Percentiles rank a stretch among this genome's conserved stretches.
Conservation (phyloP, 2,113 vertebrate species). For the Myotis yumanensis region DNA sequence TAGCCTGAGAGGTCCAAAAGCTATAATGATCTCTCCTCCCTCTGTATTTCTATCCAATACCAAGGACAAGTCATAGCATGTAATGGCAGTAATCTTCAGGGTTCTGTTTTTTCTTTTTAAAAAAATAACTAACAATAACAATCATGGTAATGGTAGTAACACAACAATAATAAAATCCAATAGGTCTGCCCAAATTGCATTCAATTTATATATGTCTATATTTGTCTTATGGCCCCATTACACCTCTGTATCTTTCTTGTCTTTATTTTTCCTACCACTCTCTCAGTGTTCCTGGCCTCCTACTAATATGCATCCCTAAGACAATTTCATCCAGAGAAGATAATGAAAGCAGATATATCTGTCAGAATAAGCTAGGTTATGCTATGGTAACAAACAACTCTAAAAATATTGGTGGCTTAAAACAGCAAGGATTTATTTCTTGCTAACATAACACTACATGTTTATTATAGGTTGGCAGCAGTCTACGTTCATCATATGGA, state of each 20-base stretch:
- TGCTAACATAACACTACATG: background rate
- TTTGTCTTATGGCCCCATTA: conserved; percentile 20
- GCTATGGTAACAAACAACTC: conserved; percentile 22
- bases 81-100: background rate
- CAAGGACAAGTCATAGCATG: background rate
- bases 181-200: background rate
- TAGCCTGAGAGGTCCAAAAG: background rate
- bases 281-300: background rate
- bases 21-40: background rate
- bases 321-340: conserved; percentile 14
- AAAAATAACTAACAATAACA: background rate
- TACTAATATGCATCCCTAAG: background rate
- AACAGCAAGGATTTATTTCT: conserved; percentile 5
- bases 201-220: background rate
- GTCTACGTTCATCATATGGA: background rate
- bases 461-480: background rate
- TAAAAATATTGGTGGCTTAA: conserved; percentile 9
- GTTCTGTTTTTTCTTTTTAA: background rate
- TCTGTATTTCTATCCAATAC: background rate
- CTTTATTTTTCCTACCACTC: background rate
- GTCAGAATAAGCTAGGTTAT: conserved; percentile 7
- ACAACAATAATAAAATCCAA: conserved; percentile 5
- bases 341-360: background rate
- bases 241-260: background rate
- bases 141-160: background rate